Conservation (phyloP, 1,140 invertebrate species). For the Nylanderia fulva region DNA sequence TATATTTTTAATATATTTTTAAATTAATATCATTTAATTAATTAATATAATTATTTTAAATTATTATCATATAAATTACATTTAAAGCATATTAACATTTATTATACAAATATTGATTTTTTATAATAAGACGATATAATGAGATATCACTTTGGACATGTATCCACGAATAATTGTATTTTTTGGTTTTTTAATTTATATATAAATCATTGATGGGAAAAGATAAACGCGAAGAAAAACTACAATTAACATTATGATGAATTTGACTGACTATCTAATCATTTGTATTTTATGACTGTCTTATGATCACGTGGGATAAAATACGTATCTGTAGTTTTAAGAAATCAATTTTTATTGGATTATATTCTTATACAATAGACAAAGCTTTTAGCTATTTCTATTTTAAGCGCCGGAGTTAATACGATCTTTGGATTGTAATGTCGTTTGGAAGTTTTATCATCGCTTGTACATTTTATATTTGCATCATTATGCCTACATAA, state of each 20-base stretch:
- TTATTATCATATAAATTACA: neutral
- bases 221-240: neutral
- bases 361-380: slow-evolving; percentile 35
- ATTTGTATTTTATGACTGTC: neutral
- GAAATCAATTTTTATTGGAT: slow-evolving; percentile 61
- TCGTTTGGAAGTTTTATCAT: slow-evolving; percentile 14
- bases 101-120: neutral
- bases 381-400: slow-evolving; percentile 42
- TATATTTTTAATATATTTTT: too few species aligned
- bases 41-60: too few species aligned
- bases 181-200: neutral
- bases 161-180: neutral
- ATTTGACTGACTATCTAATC: neutral
- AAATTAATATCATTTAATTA: too few species aligned
- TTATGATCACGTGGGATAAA: slow-evolving; percentile 8
- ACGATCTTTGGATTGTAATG: neutral
- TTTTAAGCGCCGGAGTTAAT: slow-evolving; percentile 48
- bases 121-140: neutral
- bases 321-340: slow-evolving; percentile 31
- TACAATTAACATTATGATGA: neutral
- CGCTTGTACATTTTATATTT: neutral
- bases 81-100: neutral
- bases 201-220: neutral
- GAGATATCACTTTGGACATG: neutral
- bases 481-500: slow-evolving; percentile 22